Percentiles rank a stretch among this genome's conserved stretches.
Conservation (phyloP, 1,140 invertebrate genomes). For the Drosophila ogumai region DNA sequence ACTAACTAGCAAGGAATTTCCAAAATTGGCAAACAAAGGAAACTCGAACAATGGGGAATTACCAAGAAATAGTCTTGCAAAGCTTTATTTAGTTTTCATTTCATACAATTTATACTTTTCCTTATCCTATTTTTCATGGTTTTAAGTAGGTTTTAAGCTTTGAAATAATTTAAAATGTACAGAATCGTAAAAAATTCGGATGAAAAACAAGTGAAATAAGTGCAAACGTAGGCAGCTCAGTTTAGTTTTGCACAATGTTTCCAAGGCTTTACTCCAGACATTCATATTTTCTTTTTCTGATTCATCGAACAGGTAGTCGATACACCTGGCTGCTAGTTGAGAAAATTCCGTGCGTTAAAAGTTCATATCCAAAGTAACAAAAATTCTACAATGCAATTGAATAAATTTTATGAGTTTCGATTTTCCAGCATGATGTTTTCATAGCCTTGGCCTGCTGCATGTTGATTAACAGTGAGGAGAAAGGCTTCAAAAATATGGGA, state of each 20-base stretch:
- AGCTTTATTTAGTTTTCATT: not conserved
- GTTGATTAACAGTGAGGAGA: slow-evolving; percentile 10
- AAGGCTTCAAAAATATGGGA: not conserved
- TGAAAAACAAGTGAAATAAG: too few relatives aligned
- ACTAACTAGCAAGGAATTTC: not conserved
- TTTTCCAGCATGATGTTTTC: slow-evolving; percentile 1
- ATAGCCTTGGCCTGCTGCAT: slow-evolving; percentile 8
- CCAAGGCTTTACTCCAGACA: not conserved
- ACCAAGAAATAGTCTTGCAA: not conserved
- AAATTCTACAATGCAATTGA: slow-evolving; percentile 8
- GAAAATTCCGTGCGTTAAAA: slow-evolving; percentile 17
- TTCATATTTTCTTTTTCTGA: slow-evolving; percentile 14
- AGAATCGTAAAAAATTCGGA: too few relatives aligned
- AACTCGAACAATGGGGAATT: not conserved
- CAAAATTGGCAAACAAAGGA: not conserved
- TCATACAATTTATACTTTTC: too few relatives aligned
- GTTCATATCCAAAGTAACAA: not conserved
- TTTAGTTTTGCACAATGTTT: not conserved
- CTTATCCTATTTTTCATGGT: not conserved
- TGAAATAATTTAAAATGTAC: not conserved
- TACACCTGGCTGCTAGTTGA: slow-evolving; percentile 2
- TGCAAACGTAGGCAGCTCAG: not conserved
- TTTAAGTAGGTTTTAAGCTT: not conserved
- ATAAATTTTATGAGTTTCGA: slow-evolving; percentile 9
- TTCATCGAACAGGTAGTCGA: not conserved